phyloP scores from a whole-genome alignment of 2,797 vertebrate species.

The Myotis vivesi region DNA sequence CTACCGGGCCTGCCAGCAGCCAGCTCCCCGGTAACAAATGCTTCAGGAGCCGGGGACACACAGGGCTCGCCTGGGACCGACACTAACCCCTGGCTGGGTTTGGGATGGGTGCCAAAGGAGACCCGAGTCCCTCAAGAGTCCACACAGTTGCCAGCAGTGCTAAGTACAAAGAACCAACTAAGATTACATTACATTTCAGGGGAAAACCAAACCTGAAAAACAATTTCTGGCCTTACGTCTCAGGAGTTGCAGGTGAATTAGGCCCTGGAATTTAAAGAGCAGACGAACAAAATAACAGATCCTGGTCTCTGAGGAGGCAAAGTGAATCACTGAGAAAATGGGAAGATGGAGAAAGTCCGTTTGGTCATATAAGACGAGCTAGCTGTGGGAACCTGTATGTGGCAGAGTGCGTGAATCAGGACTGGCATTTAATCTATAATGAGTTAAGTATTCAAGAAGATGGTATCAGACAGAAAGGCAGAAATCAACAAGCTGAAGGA shows the following conservation, averaged over 20 bases:
- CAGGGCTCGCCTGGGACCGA: too few relatives aligned
- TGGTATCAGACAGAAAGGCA: background rate
- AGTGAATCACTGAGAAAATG: background rate
- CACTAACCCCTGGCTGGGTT: background rate
- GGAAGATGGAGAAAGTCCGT: background rate
- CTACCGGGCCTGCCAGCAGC: too few relatives aligned
- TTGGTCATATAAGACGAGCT: background rate
- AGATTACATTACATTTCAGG: background rate
- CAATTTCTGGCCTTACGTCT: background rate
- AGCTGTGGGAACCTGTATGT: too few relatives aligned
- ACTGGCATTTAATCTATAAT: background rate
- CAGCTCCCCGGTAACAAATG: fast-evolving
- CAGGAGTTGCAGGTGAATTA: background rate
- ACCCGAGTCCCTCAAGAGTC: background rate
- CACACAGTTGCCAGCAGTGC: background rate
- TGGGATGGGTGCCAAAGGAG: background rate
- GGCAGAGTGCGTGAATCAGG: background rate
- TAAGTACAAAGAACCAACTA: background rate
- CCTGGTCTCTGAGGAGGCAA: background rate
- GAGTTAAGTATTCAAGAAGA: conserved; percentile 26
- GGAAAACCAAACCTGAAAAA: conserved; percentile 27
- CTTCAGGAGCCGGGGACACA: too few relatives aligned
- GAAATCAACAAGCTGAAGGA: background rate
- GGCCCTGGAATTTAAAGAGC: background rate
- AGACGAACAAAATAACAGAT: background rate